phyloP scores from a whole-genome alignment of 35 echinoderm and acorn worm species.

The Apostichopus parvimensis region DNA sequence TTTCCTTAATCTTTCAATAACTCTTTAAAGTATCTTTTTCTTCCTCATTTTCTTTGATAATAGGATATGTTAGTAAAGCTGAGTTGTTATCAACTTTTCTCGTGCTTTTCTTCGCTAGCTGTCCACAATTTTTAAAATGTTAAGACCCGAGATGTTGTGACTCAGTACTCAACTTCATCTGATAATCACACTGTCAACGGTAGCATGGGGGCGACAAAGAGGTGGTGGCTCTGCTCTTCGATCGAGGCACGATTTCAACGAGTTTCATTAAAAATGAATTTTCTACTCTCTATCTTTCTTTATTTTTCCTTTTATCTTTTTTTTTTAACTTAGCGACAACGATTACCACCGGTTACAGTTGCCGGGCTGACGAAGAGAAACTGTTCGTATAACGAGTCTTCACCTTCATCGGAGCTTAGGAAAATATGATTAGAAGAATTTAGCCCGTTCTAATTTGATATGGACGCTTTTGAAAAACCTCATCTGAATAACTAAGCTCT shows the following conservation, averaged over 20 bases:
- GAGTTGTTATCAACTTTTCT: neutral
- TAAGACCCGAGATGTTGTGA: neutral
- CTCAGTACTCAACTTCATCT: slow-evolving; percentile 14
- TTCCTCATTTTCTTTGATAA: neutral
- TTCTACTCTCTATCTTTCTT: neutral
- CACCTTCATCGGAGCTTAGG: neutral
- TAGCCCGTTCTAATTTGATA: slow-evolving; percentile 32
- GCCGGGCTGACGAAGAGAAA: neutral
- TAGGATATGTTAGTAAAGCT: neutral
- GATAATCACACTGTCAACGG: slow-evolving; percentile 40
- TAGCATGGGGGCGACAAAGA: neutral
- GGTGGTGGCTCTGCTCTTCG: neutral
- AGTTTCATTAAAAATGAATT: neutral
- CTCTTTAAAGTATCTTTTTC: neutral
- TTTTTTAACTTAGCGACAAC: neutral
- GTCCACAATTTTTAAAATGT: neutral
- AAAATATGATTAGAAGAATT: slow-evolving; percentile 44
- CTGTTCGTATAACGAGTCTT: neutral
- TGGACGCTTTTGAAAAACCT: slow-evolving; percentile 14
- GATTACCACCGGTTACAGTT: slow-evolving; percentile 6
- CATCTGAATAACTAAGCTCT: slow-evolving; percentile 13
- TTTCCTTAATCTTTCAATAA: neutral
- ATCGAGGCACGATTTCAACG: neutral
- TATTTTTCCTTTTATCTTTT: neutral
- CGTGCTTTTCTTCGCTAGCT: neutral